phyloP scores from a whole-genome alignment of 2,113 vertebrate genomes.

The Stegastes partitus region DNA sequence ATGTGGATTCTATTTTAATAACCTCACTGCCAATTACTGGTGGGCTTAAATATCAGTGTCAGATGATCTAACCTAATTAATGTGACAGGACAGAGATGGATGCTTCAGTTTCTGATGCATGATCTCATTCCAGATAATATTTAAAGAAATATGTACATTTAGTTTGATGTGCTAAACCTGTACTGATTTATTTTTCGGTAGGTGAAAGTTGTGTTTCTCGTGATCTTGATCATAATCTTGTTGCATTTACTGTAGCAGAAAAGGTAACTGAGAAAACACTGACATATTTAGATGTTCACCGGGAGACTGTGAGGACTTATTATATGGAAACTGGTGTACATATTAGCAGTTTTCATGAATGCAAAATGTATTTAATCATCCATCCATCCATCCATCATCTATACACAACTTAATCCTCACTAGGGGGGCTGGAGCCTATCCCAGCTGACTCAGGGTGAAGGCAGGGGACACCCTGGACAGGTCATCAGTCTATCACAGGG shows the following conservation, averaged over 20 bases:
- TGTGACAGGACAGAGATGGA: constrained; percentile 61
- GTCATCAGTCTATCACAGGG: too few species aligned
- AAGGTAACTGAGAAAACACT: constrained; percentile 13
- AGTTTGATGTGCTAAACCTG: neutral
- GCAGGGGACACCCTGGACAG: too few species aligned
- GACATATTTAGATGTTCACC: constrained; percentile 3
- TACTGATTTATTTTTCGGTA: neutral
- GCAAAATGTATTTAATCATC: too few species aligned
- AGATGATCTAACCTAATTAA: constrained; percentile 61
- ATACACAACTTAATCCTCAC: too few species aligned
- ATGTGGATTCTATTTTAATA: constrained; percentile 69
- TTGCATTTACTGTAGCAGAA: constrained; percentile 7
- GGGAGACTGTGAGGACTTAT: neutral
- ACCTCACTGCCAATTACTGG: constrained; percentile 36
- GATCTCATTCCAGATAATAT: constrained; percentile 61
- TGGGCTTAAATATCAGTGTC: constrained; percentile 41
- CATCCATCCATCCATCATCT: too few species aligned
- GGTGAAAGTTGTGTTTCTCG: constrained; percentile 5
- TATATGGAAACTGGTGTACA: too few species aligned
- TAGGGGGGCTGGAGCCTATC: too few species aligned
- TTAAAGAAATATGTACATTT: constrained; percentile 56
- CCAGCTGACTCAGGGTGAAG: too few species aligned
- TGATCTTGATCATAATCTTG: constrained; percentile 36
- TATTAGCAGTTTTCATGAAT: too few species aligned
- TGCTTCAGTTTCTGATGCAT: constrained; percentile 38